These are phyloP conservation scores for Alca torda DNA, from an alignment of 2,797 vertebrate species.

Conservation along the genomic window DNA sequence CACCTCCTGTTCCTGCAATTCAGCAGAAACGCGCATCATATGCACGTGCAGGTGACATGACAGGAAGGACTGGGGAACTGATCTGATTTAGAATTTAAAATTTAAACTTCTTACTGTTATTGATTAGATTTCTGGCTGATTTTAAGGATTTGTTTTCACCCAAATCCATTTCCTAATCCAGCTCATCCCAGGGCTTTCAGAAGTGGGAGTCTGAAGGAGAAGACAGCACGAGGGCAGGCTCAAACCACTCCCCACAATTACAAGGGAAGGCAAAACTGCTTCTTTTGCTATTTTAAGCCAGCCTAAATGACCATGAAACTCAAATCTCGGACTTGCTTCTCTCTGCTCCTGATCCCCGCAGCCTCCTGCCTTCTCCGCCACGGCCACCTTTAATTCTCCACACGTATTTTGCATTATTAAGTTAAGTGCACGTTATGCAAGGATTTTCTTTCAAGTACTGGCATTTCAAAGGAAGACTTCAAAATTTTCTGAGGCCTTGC, in stretches of 20 bases:
- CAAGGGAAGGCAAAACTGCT: background rate
- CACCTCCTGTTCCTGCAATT: background rate
- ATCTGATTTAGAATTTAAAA: background rate
- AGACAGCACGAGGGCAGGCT: background rate
- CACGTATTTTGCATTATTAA: background rate
- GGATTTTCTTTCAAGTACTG: background rate
- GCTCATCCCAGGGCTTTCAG: background rate
- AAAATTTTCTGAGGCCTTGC: background rate
- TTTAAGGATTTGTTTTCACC: background rate
- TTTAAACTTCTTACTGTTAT: background rate
- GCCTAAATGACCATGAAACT: background rate
- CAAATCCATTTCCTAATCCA: background rate
- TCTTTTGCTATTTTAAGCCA: background rate
- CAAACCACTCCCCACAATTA: background rate
- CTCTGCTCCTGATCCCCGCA: background rate
- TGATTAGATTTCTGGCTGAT: background rate
- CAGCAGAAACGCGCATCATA: background rate
- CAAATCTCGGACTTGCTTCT: background rate
- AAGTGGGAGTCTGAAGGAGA: background rate
- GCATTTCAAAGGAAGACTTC: background rate
- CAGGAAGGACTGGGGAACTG: background rate
- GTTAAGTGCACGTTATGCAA: background rate
- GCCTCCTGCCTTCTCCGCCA: background rate
- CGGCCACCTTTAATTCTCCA: background rate
- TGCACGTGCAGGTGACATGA: rapidly evolving